A percentile compares a stretch with the other conserved stretches of the same genome.
phyloP scores from a whole-genome alignment of 2,888 invertebrate genomes.

The Drosophila percnosoma region DNA sequence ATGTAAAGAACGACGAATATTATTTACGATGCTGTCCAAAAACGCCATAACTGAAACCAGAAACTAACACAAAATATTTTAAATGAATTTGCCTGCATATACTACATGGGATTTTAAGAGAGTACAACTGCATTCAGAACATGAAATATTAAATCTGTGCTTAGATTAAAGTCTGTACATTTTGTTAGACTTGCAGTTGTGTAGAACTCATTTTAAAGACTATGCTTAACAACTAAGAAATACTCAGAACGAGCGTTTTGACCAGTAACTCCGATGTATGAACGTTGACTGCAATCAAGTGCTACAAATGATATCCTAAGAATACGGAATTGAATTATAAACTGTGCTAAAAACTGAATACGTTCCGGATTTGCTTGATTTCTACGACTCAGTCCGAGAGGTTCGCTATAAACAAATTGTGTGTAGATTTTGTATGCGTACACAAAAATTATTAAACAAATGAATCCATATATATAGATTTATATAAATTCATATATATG shows the following conservation, averaged over 20 bases:
- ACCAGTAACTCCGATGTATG: slow-evolving; percentile 8
- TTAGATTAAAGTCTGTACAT: slow-evolving; percentile 3
- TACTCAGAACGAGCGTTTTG: slow-evolving; percentile 43
- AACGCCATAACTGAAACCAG: slow-evolving; percentile 60
- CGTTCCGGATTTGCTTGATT: slow-evolving; percentile 25
- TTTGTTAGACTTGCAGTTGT: slow-evolving; percentile 19
- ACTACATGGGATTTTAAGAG: slow-evolving; percentile 31
- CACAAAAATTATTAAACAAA: slow-evolving; percentile 6
- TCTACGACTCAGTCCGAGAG: not conserved
- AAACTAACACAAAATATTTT: slow-evolving; percentile 21
- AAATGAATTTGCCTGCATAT: slow-evolving; percentile 8
- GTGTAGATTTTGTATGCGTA: slow-evolving; percentile 51
- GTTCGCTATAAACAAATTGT: slow-evolving; percentile 33
- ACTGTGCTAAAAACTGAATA: slow-evolving; percentile 37
- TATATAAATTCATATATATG: slow-evolving; percentile 16
- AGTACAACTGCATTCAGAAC: not conserved
- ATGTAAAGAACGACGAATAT: slow-evolving; percentile 32
- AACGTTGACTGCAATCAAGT: slow-evolving; percentile 36
- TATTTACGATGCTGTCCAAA: slow-evolving; percentile 66
- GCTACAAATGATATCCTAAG: slow-evolving; percentile 37
- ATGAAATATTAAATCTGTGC: not conserved
- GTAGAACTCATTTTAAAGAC: not conserved
- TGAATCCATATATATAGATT: slow-evolving; percentile 3
- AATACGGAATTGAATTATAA: slow-evolving; percentile 47
- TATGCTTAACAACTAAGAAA: slow-evolving; percentile 35